Base-by-base conservation (phyloP, 2,113 vertebrate genomes). In the Ammodytes marinus region DNA sequence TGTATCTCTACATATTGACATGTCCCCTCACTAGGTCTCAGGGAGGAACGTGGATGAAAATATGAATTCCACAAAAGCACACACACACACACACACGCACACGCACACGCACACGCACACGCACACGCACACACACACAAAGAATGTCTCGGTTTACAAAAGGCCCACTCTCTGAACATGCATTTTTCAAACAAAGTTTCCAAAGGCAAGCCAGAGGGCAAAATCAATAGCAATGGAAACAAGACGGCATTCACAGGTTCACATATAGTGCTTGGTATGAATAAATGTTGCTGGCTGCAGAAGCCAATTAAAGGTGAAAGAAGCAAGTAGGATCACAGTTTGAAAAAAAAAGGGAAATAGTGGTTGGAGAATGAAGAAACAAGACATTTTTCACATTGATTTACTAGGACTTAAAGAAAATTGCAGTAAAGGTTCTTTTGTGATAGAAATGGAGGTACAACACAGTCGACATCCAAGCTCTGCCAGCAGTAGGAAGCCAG, bases 1-100 rank as follows among this genome's bases (percentile, higher is more conserved):
- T 77, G 58, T 46, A 77, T 73, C 49, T 79, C 53, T 39, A 54
- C 84, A 74, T 63, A 45, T 57, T 39, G 45, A 73, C 60, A 59
- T 45, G 40, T 76, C 54, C 45, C 79, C 67, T 50, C 57, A 54
- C 27, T 27, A 45, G 45, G 58, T 78, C 73, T 69, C 74, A 19
- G 12, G n/a, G 52, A 69, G 39, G 43, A 67, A 69, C 35, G 47
- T 58, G 57, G 58, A 82, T 57, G 42, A 65, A 46, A 53, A 69
- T 76, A 46, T 57, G 40, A 77, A 68, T 77, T 76, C 42, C 11
- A 77, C 67, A 83, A 8, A 57, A 19, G 45, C 14, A 63, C n/a
- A 15, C 35, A 64, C 57, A 15, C 15, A 7, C 57, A 53, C 40
- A 27, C 15, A 17, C 50, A 35, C 8, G 52, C 8, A 9, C 13